A percentile compares a stretch with the other conserved stretches of the same genome.
Conservation (phyloP, 2,888 invertebrate genomes). For the Nemoura dubitans region DNA sequence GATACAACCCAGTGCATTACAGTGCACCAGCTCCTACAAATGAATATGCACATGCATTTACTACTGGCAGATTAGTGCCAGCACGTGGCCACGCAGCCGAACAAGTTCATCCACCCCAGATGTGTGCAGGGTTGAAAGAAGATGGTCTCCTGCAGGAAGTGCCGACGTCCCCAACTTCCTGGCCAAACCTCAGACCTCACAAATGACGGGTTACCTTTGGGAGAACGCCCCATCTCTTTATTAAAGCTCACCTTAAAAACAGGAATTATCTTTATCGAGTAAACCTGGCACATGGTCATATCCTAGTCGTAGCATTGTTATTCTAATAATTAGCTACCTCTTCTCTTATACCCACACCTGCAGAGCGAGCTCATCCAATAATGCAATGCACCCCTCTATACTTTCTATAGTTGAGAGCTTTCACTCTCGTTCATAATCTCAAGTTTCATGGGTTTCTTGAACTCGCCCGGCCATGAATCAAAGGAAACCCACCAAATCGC, state of each 20-base stretch:
- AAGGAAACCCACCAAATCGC: background rate
- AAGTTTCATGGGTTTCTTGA: background rate
- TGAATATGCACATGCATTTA: background rate
- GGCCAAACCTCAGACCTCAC: conserved; percentile 12
- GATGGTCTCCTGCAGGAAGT: conserved; percentile 17
- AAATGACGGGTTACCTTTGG: conserved; percentile 5
- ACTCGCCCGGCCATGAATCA: background rate
- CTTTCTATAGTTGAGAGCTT: background rate
- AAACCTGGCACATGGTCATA: conserved; percentile 8
- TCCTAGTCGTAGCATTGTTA: background rate
- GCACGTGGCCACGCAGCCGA: background rate
- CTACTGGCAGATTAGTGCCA: background rate
- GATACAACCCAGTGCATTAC: background rate
- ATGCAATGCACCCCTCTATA: background rate
- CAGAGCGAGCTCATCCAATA: background rate
- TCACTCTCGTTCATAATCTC: background rate
- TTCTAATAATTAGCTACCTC: conserved; percentile 29
- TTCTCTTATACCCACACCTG: conserved; percentile 25
- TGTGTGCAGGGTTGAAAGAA: background rate
- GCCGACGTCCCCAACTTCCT: conserved; percentile 19
- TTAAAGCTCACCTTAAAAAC: background rate
- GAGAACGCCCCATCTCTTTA: conserved; percentile 17
- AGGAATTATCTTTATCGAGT: conserved; percentile 22
- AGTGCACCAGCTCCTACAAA: background rate
- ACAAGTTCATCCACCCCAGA: background rate